Evolutionary conservation across 2,797 vertebrate genomes (phyloP).

Genomic region (Enteromius thamalakanensis): DNA sequence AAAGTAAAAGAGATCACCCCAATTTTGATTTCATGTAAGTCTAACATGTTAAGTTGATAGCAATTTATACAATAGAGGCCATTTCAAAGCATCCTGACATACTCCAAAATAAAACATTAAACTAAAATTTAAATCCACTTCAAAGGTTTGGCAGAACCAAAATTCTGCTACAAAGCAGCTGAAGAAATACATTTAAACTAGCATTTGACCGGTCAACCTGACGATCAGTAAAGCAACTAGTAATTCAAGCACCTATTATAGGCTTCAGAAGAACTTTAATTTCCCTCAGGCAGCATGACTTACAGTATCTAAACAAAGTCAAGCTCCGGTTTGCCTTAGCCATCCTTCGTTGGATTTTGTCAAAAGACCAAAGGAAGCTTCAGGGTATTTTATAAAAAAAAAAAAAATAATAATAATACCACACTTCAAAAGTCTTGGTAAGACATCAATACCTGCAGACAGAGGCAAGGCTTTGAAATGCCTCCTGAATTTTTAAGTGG

Average conservation of each 20-base stretch:
- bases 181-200: neutral
- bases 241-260: neutral
- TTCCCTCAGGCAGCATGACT: neutral
- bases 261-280: neutral
- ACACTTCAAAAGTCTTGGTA: neutral
- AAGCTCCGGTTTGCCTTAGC: constrained; percentile 13
- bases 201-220: neutral
- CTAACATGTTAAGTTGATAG: neutral
- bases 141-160: neutral
- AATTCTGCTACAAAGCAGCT: neutral
- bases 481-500: neutral
- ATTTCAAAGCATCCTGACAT: neutral
- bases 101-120: neutral
- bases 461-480: constrained; percentile 13
- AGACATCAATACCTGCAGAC: constrained; percentile 2
- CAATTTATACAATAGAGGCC: neutral
- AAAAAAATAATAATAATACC: neutral
- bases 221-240: neutral
- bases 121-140: neutral
- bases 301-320: constrained; percentile 14
- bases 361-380: constrained; percentile 24
- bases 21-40: neutral
- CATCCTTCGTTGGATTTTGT: constrained; percentile 10
- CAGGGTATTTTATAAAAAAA: neutral
- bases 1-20: neutral